phyloP scores from a whole-genome alignment of 2,113 vertebrate genomes.

The Athene cunicularia region DNA sequence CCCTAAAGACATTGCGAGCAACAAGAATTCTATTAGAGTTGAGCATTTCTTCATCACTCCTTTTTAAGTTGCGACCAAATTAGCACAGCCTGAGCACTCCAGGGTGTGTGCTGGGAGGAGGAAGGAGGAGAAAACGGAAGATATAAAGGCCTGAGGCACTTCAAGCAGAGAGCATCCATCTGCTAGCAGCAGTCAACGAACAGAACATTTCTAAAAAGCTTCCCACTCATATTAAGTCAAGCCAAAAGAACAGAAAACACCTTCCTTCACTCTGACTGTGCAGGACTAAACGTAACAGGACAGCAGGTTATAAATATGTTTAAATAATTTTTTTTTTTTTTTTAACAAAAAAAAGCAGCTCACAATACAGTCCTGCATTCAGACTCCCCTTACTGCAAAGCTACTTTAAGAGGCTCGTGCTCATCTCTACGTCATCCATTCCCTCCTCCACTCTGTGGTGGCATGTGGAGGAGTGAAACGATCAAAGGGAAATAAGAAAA shows the following conservation, averaged over 20 bases:
- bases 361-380: accelerated
- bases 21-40: slow-evolving; percentile 34
- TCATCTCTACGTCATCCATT: neutral
- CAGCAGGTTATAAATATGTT: neutral
- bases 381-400: neutral
- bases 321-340: neutral
- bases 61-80: slow-evolving; percentile 59
- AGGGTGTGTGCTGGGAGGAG: slow-evolving; percentile 25
- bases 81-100: slow-evolving; percentile 54
- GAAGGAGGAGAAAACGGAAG: slow-evolving; percentile 4
- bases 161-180: slow-evolving; percentile 58
- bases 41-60: slow-evolving; percentile 29
- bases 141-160: slow-evolving; percentile 42
- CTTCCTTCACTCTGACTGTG: slow-evolving; percentile 5
- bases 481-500: neutral
- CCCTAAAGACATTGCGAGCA: neutral
- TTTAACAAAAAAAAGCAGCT: neutral
- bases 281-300: neutral
- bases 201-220: slow-evolving; percentile 56
- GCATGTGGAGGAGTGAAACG: neutral
- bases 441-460: neutral
- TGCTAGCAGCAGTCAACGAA: slow-evolving; percentile 63
- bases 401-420: neutral
- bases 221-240: slow-evolving; percentile 46
- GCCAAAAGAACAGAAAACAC: slow-evolving; percentile 57